These are phyloP conservation scores for Notiomystis cincta DNA, from an alignment of 2,113 vertebrate species.

Conservation along the genomic window DNA sequence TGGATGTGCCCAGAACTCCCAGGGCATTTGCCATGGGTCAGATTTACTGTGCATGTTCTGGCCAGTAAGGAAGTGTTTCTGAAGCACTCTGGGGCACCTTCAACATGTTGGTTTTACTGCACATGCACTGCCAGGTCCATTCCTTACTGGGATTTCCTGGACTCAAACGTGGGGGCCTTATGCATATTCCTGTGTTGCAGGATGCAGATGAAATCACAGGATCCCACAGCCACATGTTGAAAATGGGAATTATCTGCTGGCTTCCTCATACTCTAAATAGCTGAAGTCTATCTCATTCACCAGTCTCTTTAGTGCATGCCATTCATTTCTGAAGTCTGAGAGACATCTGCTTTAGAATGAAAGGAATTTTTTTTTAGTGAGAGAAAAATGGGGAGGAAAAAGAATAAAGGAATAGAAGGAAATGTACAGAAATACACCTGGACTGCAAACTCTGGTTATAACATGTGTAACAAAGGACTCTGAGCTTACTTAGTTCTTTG, in stretches of 20 bases:
- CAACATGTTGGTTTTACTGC: background rate
- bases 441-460: background rate
- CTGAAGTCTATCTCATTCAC: background rate
- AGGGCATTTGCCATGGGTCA: background rate
- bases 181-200: background rate
- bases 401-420: background rate
- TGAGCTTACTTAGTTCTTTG: background rate
- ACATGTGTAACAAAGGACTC: background rate
- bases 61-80: background rate
- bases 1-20: background rate
- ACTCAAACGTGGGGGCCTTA: background rate
- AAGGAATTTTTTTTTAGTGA: background rate
- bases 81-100: background rate
- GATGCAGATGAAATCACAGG: background rate
- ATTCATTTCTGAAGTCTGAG: background rate
- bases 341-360: background rate
- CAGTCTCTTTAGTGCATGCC: background rate
- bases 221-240: background rate
- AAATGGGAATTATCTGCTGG: background rate
- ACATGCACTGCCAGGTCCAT: rapidly evolving
- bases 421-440: background rate
- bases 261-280: background rate
- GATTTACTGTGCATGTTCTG: background rate
- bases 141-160: background rate
- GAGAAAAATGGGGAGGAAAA: background rate